Base-by-base conservation (phyloP, 2,797 vertebrate species). In the Sebastes baramenuke region DNA sequence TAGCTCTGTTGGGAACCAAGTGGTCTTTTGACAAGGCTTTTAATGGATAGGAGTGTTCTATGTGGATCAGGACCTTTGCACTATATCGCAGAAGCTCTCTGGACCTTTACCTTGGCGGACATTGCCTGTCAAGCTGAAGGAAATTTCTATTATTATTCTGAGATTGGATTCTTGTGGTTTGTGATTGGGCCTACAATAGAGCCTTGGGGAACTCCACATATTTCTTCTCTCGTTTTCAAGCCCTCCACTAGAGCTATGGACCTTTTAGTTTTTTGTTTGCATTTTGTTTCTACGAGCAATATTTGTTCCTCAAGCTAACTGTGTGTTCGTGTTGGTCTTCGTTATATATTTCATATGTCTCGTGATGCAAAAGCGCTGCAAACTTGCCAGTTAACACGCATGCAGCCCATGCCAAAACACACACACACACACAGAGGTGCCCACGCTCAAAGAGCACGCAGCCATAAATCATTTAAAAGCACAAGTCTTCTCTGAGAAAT, bases 401-500 rank as follows among this genome's bases (percentile, higher is more conserved):
- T 83, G 73, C 78, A 56, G 79, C 38, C 71, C 71, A 73, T 72
- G 73, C 81, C 73, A 74, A 59, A n/a, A 73, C 77, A 60, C 77
- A 87, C 66, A 79, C 74, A 36, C 34, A 36, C 81, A 73, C 75
- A 69, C 69, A 72, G n/a, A 83, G 70, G 89, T 86, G 75, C 80
- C 83, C 67, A 75, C 86, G 83, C 60, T 87, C 70, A 88, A 86
- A 90, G 56, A 89, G 79, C 91, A 87, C 66, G 64, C 75, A 59
- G 78, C 80, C 70, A 94, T 95, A 90, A 93, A 95, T 95, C 87
- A 95, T 95, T 94, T 82, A 54, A 94, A 87, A 89, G 80, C 87
- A 62, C 79, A 81, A 88, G 91, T 86, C 88, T 87, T 92, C 75
- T 87, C 75, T 85, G 87, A 92, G 88, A 92, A 93, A 88, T 83